Evolutionary conservation across 2,888 invertebrate species (phyloP).

Genomic region (Omphaloscelis lunosa): DNA sequence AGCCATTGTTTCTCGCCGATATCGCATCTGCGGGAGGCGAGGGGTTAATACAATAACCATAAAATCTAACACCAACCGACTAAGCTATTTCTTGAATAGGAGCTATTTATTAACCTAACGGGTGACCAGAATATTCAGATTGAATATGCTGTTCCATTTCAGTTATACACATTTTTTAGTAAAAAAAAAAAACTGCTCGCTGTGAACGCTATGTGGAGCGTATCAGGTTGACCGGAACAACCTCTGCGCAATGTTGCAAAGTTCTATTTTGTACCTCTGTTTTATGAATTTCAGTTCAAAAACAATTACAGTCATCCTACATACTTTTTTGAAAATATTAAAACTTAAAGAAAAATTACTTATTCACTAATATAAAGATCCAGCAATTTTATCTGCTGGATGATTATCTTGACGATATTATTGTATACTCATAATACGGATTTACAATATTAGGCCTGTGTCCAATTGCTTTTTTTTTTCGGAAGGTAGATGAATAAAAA

Average conservation of each 20-base stretch:
- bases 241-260: constrained; percentile 37
- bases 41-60: background rate
- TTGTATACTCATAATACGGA: too few species aligned
- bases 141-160: constrained; percentile 40
- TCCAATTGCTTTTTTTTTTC: too few species aligned
- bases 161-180: constrained; percentile 39
- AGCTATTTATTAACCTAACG: background rate
- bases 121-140: constrained; percentile 26
- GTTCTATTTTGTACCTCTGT: constrained; percentile 44
- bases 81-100: constrained; percentile 9
- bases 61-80: background rate
- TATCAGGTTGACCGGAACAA: constrained; percentile 59
- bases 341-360: background rate
- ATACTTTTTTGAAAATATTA: background rate
- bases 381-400: background rate
- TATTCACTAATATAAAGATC: background rate
- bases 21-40: too few species aligned
- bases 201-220: constrained; percentile 48
- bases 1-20: too few species aligned
- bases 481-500: too few species aligned
- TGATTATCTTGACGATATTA: background rate
- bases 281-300: constrained; percentile 36
- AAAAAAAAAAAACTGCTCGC: constrained; percentile 33
- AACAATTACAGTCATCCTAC: constrained; percentile 32
- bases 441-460: too few species aligned